Conservation (phyloP, 2,113 vertebrate species). For the Gymnocephalus cernua region DNA sequence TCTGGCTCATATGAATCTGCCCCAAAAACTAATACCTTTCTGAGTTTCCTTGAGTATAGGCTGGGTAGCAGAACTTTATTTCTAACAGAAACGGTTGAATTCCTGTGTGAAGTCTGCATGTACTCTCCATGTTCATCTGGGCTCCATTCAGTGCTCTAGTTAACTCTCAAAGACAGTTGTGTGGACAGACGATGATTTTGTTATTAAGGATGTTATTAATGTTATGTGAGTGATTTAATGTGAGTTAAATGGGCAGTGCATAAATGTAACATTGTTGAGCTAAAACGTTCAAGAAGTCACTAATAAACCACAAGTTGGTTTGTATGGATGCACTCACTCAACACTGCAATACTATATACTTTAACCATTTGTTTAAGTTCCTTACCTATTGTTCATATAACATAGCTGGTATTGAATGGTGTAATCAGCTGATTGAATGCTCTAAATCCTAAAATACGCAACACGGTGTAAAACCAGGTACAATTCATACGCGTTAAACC, state of each 20-base stretch:
- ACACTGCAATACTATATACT: background rate
- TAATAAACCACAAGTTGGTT: background rate
- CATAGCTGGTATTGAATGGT: background rate
- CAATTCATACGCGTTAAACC: background rate
- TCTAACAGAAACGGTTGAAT: background rate
- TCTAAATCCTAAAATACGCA: background rate
- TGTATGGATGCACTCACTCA: background rate
- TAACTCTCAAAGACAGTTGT: background rate
- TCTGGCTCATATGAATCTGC: background rate
- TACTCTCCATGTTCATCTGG: background rate
- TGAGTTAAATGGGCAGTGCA: background rate
- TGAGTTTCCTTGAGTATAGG: too few species aligned
- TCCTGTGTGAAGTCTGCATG: background rate
- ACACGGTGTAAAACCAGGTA: background rate
- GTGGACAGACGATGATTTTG: background rate
- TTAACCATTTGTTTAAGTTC: background rate
- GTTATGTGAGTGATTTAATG: background rate
- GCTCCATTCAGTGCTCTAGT: background rate
- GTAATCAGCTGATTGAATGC: background rate
- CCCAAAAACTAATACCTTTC: background rate
- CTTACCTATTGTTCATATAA: background rate
- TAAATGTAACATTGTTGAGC: background rate
- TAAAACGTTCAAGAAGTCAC: background rate
- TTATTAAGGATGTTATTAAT: background rate
- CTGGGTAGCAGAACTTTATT: background rate